These are phyloP conservation scores for Plemyria rubiginata DNA, from an alignment of 2,888 invertebrate genomes.

Conservation along the genomic window DNA sequence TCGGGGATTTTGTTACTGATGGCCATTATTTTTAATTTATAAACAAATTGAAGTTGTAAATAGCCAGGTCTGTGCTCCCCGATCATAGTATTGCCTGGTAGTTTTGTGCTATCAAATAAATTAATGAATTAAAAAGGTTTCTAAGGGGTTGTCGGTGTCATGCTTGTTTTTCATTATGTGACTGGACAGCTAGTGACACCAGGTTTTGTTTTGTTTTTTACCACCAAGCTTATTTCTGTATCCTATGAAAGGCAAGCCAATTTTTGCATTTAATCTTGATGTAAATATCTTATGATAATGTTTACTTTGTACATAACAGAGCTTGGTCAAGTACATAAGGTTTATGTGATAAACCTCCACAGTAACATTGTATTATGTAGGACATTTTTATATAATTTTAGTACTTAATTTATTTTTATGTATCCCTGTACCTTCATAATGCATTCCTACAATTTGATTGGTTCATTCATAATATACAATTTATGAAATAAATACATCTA, in stretches of 20 bases:
- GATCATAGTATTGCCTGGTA: conserved; percentile 18
- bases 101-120: neutral
- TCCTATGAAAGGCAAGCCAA: conserved; percentile 43
- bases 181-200: conserved; percentile 4
- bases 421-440: conserved; percentile 67
- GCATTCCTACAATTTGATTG: conserved; percentile 79
- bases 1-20: no score
- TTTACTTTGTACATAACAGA: conserved; percentile 60
- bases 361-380: conserved; percentile 62
- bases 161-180: no score
- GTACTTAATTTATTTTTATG: conserved; percentile 81
- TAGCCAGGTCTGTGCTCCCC: neutral
- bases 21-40: no score
- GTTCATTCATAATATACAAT: conserved; percentile 77
- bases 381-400: conserved; percentile 67
- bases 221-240: conserved; percentile 21
- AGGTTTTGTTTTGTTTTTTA: neutral
- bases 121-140: no score
- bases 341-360: conserved; percentile 77
- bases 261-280: conserved; percentile 59
- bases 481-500: conserved; percentile 72
- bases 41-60: neutral
- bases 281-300: conserved; percentile 54
- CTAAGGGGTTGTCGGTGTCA: no score
- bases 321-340: conserved; percentile 70